Base-by-base conservation (phyloP, 2,797 vertebrate genomes). In the Aldrovandia affinis region DNA sequence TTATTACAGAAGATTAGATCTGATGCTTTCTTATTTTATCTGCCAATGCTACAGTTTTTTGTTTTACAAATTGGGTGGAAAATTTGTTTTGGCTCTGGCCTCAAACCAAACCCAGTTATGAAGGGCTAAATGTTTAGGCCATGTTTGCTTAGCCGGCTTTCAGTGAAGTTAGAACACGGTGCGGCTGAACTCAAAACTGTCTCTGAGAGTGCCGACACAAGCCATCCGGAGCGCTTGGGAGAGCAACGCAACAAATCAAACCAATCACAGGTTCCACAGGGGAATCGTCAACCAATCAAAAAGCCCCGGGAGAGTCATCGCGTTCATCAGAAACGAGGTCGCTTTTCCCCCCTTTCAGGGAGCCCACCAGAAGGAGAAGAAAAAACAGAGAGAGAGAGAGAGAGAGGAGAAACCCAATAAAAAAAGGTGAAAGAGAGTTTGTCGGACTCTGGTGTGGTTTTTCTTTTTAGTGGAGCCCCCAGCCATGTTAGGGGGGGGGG, bases 381-480 rank as follows among this genome's bases (percentile, higher is more conserved):
- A 83, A 44, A 90, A 81, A 33, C 20, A 55, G 63, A 78, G 42
- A 47, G 81, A 84, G 83, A 86, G 85, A 86, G 80, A 39, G 47
- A 79, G 85, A 85, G 85, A 89, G 25, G 14, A 85, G 6, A 10
- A 12, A 81, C 33, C 30, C 47, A 14, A 65, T 15, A n/a, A 78
- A n/a, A n/a, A n/a, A 54, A 79, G 52, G 15, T 57, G 15, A 73
- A 52, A 22, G 20, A 80, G 33, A 33, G n/a, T 33, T 0, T 54
- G n/a, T 80, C 70, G 84, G 78, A 44, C 18, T 47, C 28, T 28
- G 39, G 22, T 25, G 25, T 61, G 57, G n/a, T 50, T 50, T 50
- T 12, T 50, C 2, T 42, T 75, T 75, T 30, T 83, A 84, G 86
- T 86, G 82, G 70, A 81, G 68, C 52, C 22, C 8, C 28, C 6